Conservation (phyloP, 2,888 invertebrate genomes). For the Sthenelais limicola region DNA sequence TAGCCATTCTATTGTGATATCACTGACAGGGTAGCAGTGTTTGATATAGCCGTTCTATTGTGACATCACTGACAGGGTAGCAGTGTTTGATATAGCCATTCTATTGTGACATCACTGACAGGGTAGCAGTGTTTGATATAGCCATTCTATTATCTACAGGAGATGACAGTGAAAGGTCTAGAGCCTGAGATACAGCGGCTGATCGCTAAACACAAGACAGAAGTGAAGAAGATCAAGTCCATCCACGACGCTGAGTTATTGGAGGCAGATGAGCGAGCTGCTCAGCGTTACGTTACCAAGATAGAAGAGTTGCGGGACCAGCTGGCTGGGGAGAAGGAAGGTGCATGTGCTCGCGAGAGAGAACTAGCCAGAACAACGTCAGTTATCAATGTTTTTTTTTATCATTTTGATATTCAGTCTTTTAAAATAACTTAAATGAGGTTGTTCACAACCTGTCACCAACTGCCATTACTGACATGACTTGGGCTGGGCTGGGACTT, state of each 20-base stretch:
- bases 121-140: not conserved
- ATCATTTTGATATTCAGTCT: too few relatives aligned
- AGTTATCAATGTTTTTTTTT: too few relatives aligned
- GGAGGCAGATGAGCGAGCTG: constrained; percentile 71
- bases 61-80: too few relatives aligned
- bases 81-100: too few relatives aligned
- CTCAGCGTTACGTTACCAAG: constrained; percentile 68
- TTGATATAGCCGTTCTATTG: too few relatives aligned
- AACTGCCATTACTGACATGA: too few relatives aligned
- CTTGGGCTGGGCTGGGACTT: too few relatives aligned
- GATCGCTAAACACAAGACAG: constrained; percentile 72
- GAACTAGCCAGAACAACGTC: constrained; percentile 70
- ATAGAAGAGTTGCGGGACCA: constrained; percentile 72
- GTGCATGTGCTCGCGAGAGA: constrained; percentile 70
- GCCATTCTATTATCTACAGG: constrained; percentile 64
- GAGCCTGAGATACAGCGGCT: constrained; percentile 73
- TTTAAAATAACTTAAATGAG: too few relatives aligned
- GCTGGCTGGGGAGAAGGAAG: constrained; percentile 70
- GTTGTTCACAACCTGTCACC: too few relatives aligned
- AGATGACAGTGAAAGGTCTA: constrained; percentile 73
- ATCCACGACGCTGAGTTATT: constrained; percentile 71
- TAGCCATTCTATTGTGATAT: too few relatives aligned
- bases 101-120: not conserved
- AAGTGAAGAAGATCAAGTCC: constrained; percentile 70
- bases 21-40: too few relatives aligned